These are phyloP conservation scores for Drosophila orosa DNA, from an alignment of 1,140 invertebrate genomes.

Conservation along the genomic window DNA sequence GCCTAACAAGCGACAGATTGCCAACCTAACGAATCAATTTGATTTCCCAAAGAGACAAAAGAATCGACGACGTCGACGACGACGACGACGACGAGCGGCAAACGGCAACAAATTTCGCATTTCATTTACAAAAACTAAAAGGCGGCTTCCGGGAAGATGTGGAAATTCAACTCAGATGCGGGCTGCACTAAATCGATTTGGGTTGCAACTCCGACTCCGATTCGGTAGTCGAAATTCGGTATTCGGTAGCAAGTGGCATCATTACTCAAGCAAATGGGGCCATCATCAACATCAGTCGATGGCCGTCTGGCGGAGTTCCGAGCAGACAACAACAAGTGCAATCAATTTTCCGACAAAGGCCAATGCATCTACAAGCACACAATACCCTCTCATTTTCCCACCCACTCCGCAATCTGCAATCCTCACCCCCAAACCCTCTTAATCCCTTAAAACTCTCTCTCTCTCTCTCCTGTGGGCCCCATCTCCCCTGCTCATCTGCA, in stretches of 20 bases:
- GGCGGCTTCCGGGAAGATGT: conserved; percentile 41
- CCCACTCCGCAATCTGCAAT: neutral
- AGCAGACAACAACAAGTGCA: conserved; percentile 73
- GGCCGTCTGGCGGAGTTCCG: conserved; percentile 21
- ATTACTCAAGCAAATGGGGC: conserved; percentile 79
- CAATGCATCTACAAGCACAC: conserved; percentile 32
- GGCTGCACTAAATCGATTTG: conserved; percentile 60
- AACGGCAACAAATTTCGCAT: conserved; percentile 61
- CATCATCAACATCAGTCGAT: conserved; percentile 64
- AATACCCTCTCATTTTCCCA: conserved; percentile 4
- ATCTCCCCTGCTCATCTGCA: conserved; percentile 4
- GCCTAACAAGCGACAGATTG: conserved; percentile 77
- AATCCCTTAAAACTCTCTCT: neutral
- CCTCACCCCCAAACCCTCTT: neutral
- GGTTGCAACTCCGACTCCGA: conserved; percentile 15
- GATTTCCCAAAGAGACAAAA: conserved; percentile 50
- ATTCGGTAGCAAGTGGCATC: conserved; percentile 67
- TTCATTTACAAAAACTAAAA: conserved; percentile 72
- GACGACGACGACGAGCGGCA: conserved; percentile 25
- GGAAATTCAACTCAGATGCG: conserved; percentile 15
- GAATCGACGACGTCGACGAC: conserved; percentile 15
- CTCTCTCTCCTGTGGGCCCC: too few relatives aligned
- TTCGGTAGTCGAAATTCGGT: conserved; percentile 2
- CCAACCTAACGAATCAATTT: conserved; percentile 74
- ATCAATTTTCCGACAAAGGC: conserved; percentile 65